These are phyloP conservation scores for Agrotis exclamationis DNA, from an alignment of 2,888 invertebrate genomes.

Conservation along the genomic window DNA sequence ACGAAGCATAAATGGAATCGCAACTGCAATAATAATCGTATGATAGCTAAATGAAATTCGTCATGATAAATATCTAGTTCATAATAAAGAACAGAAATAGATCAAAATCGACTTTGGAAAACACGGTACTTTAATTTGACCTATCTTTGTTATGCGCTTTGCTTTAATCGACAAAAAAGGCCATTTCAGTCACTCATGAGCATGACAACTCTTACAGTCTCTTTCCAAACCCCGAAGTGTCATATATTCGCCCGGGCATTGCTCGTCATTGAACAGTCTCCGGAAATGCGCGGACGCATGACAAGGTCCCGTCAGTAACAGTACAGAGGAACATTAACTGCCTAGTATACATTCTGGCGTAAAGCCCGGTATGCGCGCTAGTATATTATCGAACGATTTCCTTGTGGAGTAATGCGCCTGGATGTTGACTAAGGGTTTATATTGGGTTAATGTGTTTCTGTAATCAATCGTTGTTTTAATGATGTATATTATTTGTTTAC, in stretches of 20 bases:
- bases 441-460: slow-evolving; percentile 4
- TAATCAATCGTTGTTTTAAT: slow-evolving; percentile 25
- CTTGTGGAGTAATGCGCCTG: slow-evolving; percentile 20
- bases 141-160: too few relatives aligned
- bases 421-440: slow-evolving; percentile 26
- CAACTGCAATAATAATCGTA: not conserved
- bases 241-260: not conserved
- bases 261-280: slow-evolving; percentile 11
- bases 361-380: slow-evolving; percentile 54
- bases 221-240: not conserved
- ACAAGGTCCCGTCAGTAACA: slow-evolving; percentile 51
- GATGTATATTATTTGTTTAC: not conserved
- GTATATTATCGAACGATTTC: slow-evolving; percentile 41
- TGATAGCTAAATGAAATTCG: not conserved
- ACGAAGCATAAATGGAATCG: too few relatives aligned
- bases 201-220: not conserved
- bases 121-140: too few relatives aligned
- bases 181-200: not conserved
- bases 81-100: not conserved
- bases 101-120: too few relatives aligned
- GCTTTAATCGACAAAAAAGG: too few relatives aligned
- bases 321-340: slow-evolving; percentile 29
- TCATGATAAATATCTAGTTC: not conserved
- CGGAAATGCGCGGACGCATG: slow-evolving; percentile 47
- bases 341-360: slow-evolving; percentile 51